Percentiles rank a stretch among this genome's conserved stretches.
Conservation (phyloP, 2,797 vertebrate species). For the Cynodonichthys magdalenae region DNA sequence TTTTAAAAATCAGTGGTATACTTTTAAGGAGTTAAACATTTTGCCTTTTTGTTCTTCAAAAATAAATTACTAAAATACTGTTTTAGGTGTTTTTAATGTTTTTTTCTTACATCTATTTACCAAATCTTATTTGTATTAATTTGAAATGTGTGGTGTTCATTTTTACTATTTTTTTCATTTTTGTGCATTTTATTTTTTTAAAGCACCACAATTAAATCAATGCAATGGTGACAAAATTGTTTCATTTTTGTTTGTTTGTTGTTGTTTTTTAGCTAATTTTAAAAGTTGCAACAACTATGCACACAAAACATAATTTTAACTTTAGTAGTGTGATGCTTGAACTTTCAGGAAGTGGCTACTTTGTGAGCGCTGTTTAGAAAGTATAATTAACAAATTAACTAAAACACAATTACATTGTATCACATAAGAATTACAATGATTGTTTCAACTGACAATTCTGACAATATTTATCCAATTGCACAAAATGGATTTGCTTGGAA, state of each 20-base stretch:
- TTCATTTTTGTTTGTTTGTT: too few species aligned
- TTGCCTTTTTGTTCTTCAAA: not conserved
- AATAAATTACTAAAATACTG: not conserved
- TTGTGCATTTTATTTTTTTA: not conserved
- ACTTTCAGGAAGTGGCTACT: constrained; percentile 15
- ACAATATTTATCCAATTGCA: not conserved
- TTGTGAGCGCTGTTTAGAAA: too few species aligned
- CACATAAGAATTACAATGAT: not conserved
- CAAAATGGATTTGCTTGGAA: too few species aligned
- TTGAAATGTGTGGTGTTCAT: not conserved
- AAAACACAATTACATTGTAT: not conserved
- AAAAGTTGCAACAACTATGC: not conserved
- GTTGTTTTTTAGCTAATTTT: not conserved
- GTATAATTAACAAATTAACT: too few species aligned
- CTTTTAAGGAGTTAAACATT: not conserved
- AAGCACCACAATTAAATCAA: not conserved
- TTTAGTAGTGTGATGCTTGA: not conserved
- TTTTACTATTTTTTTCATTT: not conserved
- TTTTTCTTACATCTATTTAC: not conserved
- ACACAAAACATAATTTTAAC: not conserved
- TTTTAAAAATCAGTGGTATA: not conserved
- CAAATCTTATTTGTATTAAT: not conserved
- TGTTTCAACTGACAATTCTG: not conserved
- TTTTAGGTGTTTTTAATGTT: not conserved
- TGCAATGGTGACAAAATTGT: not conserved